These are phyloP conservation scores for Labeo catla DNA, from an alignment of 2,113 vertebrate genomes.

Conservation along the genomic window DNA sequence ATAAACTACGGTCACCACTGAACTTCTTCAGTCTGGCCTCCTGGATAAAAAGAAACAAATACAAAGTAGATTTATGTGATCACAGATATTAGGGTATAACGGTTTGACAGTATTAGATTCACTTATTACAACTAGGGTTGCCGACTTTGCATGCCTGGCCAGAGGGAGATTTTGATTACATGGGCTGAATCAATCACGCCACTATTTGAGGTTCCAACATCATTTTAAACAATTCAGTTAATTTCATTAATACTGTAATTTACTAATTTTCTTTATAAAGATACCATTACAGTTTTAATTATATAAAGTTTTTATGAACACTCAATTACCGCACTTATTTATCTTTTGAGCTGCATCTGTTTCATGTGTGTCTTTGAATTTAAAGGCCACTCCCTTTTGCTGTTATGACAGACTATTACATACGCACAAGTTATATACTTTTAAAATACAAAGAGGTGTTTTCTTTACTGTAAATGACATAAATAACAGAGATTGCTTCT, in stretches of 20 bases:
- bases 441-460: no score
- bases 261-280: neutral
- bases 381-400: no score
- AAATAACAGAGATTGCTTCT: no score
- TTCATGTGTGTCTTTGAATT: neutral
- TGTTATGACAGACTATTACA: no score
- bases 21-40: constrained; percentile 75
- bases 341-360: neutral
- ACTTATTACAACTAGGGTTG: neutral
- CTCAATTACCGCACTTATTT: neutral
- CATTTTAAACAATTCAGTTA: neutral
- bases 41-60: constrained; percentile 64
- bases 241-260: no score
- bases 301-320: neutral
- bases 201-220: neutral
- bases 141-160: neutral
- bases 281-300: neutral
- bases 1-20: constrained; percentile 70
- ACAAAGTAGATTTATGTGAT: neutral
- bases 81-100: constrained; percentile 5
- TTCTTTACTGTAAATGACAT: no score
- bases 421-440: no score
- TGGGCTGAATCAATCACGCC: no score
- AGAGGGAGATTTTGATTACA: neutral
- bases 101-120: neutral